Percentiles rank a stretch among this genome's conserved stretches.
These are phyloP conservation scores for Opisthograptis luteolata DNA, from an alignment of 2,888 invertebrate genomes.

Conservation along the genomic window DNA sequence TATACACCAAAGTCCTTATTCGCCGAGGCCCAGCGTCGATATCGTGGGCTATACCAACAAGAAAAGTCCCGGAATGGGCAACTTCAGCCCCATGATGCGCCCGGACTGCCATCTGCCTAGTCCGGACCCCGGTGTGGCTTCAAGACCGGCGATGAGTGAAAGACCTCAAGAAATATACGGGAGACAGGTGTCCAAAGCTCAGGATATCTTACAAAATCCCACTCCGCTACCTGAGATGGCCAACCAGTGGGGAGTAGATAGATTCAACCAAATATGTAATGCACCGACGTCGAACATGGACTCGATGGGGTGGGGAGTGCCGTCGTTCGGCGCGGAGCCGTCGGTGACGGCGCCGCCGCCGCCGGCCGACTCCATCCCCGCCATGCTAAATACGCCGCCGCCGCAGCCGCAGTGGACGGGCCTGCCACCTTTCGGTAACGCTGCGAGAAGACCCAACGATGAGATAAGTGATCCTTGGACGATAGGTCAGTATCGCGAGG, in stretches of 20 bases:
- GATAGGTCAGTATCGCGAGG: constrained; percentile 71
- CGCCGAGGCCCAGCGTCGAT: constrained; percentile 74
- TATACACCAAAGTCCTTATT: constrained; percentile 71
- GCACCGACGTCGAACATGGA: constrained; percentile 58
- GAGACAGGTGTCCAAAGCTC: constrained; percentile 52
- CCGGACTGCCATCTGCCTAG: constrained; percentile 72
- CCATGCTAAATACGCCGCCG: constrained; percentile 65
- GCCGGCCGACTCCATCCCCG: constrained; percentile 55
- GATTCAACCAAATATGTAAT: constrained; percentile 57
- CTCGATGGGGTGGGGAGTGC: constrained; percentile 66
- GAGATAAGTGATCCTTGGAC: constrained; percentile 70
- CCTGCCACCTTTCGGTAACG: constrained; percentile 63
- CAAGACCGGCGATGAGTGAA: constrained; percentile 3
- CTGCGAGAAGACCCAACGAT: constrained; percentile 54
- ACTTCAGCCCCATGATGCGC: constrained; percentile 75
- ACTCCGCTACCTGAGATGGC: constrained; percentile 58
- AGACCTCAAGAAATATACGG: constrained; percentile 19
- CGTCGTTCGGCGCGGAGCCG: constrained; percentile 52
- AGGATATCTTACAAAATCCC: constrained; percentile 57
- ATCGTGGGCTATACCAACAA: constrained; percentile 62
- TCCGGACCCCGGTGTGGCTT: constrained; percentile 55
- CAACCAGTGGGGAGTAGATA: constrained; percentile 64
- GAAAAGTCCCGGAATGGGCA: constrained; percentile 72
- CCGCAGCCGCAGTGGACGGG: constrained; percentile 64
- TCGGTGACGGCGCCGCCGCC: constrained; percentile 45